Evolutionary conservation across 2,113 vertebrate species (phyloP).

Genomic region (Strix aluco): DNA sequence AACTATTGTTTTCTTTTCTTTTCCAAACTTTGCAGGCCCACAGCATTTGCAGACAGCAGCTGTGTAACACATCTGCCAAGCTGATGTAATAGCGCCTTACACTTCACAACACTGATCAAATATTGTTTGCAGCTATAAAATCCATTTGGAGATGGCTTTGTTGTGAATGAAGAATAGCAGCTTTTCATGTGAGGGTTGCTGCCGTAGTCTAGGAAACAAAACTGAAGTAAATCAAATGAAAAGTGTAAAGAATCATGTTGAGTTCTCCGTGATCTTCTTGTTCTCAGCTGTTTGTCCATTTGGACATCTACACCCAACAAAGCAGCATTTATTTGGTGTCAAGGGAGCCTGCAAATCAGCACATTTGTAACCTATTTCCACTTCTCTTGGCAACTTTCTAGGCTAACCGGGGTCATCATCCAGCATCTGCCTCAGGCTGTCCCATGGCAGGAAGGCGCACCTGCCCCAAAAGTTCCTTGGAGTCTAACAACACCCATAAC

Average conservation of each 20-base stretch:
- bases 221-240: neutral
- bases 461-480: neutral
- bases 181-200: neutral
- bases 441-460: neutral
- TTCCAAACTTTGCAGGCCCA: rapidly evolving
- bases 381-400: neutral
- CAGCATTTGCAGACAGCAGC: conserved; percentile 15
- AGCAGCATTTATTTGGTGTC: neutral
- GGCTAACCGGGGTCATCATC: neutral
- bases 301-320: neutral
- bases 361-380: neutral
- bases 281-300: neutral
- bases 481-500: rapidly evolving
- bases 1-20: neutral
- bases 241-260: neutral
- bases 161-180: neutral
- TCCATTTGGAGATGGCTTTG: neutral
- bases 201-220: neutral
- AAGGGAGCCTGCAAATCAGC: neutral
- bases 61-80: neutral
- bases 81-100: neutral
- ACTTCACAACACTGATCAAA: neutral
- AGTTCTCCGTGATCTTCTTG: neutral
- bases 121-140: neutral
- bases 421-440: rapidly evolving